phyloP scores from a whole-genome alignment of 2,888 invertebrate genomes.

The Cephus sareptanus region DNA sequence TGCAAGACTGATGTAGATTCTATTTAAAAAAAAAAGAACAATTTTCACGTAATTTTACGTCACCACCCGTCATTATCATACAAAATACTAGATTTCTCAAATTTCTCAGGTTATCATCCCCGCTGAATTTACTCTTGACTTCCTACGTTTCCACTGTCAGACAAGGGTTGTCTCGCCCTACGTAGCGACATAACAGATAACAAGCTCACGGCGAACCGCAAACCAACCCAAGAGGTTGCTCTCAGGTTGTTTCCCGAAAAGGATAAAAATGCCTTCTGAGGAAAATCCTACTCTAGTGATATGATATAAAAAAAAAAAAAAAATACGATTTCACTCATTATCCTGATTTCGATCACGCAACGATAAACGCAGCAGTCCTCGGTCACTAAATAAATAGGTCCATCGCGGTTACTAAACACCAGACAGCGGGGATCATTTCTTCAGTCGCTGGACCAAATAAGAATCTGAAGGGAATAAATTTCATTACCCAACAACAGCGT shows the following conservation, averaged over 20 bases:
- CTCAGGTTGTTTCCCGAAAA: neutral
- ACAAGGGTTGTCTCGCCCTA: neutral
- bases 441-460: too few relatives aligned
- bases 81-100: neutral
- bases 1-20: neutral
- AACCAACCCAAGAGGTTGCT: neutral
- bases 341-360: neutral
- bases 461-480: neutral
- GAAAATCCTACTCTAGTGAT: neutral
- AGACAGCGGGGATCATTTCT: neutral
- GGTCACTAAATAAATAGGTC: neutral
- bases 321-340: neutral
- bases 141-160: too few relatives aligned
- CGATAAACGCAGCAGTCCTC: neutral
- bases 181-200: constrained; percentile 43
- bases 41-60: neutral
- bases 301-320: neutral
- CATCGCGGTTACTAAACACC: neutral
- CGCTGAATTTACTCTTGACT: neutral
- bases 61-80: neutral
- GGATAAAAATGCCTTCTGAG: neutral
- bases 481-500: neutral
- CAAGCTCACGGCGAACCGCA: constrained; percentile 55
- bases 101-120: neutral
- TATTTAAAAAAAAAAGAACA: neutral